Percentiles rank a stretch among this genome's conserved stretches.
phyloP scores from a whole-genome alignment of 1,140 invertebrate species.

The Ganaspis sp. region DNA sequence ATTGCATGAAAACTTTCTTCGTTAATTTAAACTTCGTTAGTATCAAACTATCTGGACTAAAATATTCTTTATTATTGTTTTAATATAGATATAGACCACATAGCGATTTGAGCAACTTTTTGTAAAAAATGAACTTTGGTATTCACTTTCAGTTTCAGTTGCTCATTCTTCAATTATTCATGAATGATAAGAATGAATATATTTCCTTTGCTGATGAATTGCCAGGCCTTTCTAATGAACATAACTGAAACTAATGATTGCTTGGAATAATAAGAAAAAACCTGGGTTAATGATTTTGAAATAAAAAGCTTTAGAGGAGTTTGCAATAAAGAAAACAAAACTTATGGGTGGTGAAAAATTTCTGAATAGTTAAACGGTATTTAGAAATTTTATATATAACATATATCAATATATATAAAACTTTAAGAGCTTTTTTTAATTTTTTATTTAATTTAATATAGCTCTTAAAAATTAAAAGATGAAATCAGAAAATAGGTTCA shows the following conservation, averaged over 20 bases:
- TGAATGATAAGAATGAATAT: slow-evolving; percentile 9
- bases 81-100: too few relatives aligned
- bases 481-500: background rate
- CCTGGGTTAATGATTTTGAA: background rate
- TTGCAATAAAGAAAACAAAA: background rate
- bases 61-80: too few relatives aligned
- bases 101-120: too few relatives aligned
- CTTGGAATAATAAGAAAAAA: background rate
- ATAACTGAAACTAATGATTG: background rate
- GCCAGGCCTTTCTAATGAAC: background rate
- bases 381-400: too few relatives aligned
- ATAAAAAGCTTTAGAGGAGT: background rate
- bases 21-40: too few relatives aligned
- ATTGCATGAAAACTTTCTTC: background rate
- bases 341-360: background rate
- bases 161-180: background rate
- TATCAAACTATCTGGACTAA: too few relatives aligned
- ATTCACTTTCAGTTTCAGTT: background rate
- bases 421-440: too few relatives aligned
- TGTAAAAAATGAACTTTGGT: background rate
- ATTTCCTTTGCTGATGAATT: background rate
- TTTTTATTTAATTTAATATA: too few relatives aligned
- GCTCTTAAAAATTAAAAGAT: background rate
- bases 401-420: too few relatives aligned
- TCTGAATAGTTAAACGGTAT: background rate